Conservation (phyloP, 2,113 vertebrate genomes). For the Phaethornis superciliosus region DNA sequence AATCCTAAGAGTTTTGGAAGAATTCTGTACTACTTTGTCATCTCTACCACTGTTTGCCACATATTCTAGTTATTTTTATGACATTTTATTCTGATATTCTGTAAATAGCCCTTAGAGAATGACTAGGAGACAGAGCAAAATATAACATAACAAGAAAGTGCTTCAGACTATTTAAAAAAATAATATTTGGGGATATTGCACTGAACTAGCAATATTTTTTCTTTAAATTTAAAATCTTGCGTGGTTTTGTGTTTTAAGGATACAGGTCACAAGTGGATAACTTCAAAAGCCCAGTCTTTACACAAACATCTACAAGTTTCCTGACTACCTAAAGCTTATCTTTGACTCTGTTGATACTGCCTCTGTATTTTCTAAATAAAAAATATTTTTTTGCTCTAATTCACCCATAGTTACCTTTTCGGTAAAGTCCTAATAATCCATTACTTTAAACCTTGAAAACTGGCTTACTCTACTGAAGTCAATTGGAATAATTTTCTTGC, state of each 20-base stretch:
- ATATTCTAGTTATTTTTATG: slow-evolving; percentile 18
- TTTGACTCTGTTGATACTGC: not conserved
- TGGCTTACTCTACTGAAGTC: not conserved
- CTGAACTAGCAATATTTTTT: not conserved
- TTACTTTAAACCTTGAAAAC: not conserved
- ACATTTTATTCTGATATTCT: not conserved
- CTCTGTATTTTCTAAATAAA: not conserved
- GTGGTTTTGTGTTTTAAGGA: not conserved
- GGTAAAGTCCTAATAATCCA: not conserved
- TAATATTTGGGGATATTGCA: not conserved
- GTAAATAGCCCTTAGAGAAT: not conserved
- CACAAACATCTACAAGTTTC: not conserved
- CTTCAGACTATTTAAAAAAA: not conserved
- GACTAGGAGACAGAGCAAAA: not conserved
- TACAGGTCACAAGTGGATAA: not conserved
- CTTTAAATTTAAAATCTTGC: not conserved
- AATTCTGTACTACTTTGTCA: not conserved
- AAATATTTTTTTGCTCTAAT: not conserved
- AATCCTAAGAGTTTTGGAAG: not conserved
- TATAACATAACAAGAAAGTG: not conserved
- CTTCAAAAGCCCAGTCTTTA: not conserved
- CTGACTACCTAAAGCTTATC: not conserved
- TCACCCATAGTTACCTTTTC: not conserved
- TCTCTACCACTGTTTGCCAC: not conserved
- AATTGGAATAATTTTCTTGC: not conserved